phyloP scores from a whole-genome alignment of 2,888 invertebrate species.

The Dryobotodes eremita region DNA sequence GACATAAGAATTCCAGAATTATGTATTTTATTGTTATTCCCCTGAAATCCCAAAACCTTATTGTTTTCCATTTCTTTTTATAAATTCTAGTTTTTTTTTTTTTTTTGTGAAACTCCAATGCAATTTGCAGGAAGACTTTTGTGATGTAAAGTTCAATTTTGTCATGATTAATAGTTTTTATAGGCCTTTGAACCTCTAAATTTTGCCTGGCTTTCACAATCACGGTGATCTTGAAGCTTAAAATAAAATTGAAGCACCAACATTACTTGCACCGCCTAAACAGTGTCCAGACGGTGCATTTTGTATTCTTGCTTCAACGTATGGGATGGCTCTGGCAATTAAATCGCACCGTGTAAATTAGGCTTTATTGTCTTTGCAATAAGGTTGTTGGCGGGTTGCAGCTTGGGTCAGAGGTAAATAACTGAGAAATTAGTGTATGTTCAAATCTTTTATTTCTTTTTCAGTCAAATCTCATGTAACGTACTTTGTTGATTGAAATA shows the following conservation, averaged over 20 bases:
- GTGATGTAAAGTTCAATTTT: constrained; percentile 40
- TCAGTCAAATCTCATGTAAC: neutral
- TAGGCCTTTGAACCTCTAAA: neutral
- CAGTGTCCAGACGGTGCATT: neutral
- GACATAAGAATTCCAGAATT: constrained; percentile 55
- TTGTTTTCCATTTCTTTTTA: constrained; percentile 49
- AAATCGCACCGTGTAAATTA: neutral
- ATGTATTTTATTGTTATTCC: constrained; percentile 57
- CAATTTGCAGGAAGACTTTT: neutral
- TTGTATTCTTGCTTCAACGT: neutral
- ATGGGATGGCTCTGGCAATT: neutral
- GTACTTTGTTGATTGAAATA: neutral
- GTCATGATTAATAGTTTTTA: neutral
- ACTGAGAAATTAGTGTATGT: neutral
- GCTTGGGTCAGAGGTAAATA: neutral
- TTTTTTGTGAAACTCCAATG: constrained; percentile 49
- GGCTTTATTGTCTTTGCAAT: neutral
- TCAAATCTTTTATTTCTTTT: neutral
- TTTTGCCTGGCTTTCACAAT: neutral
- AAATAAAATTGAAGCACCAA: neutral
- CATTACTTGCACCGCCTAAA: neutral
- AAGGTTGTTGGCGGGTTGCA: neutral
- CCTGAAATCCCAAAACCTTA: constrained; percentile 35
- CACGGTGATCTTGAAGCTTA: neutral
- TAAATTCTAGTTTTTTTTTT: constrained; percentile 59